A percentile compares a stretch with the other conserved stretches of the same genome.
Conservation (phyloP, 2,113 vertebrate genomes). For the Bothrops jararaca region DNA sequence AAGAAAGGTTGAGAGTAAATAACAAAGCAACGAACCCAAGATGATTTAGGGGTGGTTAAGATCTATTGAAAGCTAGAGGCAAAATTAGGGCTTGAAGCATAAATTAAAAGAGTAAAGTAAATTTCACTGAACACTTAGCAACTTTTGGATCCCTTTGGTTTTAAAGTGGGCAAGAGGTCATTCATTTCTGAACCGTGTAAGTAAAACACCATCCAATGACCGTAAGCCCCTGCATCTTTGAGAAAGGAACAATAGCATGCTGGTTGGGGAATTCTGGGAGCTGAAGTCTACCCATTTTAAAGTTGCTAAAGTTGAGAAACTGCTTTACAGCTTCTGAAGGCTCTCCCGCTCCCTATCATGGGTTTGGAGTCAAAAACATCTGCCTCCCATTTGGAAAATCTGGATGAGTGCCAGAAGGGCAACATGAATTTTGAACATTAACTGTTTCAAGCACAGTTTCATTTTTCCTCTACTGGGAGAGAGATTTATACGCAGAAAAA, state of each 20-base stretch:
- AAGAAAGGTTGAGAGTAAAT: background rate
- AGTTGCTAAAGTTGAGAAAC: no score
- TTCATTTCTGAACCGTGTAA: background rate
- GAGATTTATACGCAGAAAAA: background rate
- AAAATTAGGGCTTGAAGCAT: background rate
- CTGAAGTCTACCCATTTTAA: no score
- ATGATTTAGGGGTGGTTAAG: background rate
- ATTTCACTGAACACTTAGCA: background rate
- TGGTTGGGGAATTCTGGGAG: no score
- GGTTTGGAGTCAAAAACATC: background rate
- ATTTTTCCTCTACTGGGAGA: background rate
- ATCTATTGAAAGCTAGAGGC: accelerated
- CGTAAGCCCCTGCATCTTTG: background rate
- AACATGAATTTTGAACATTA: background rate
- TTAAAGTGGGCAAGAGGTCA: background rate
- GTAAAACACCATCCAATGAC: background rate
- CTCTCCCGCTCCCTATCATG: accelerated
- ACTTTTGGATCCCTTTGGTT: background rate
- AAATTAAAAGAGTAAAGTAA: background rate
- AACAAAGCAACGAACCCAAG: background rate
- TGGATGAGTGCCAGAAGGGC: background rate
- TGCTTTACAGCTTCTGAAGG: accelerated
- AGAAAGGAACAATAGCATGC: background rate
- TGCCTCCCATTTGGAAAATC: background rate
- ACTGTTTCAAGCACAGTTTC: background rate